Evolutionary conservation across 2,797 vertebrate species (phyloP).

Genomic region (Siniperca undulata): DNA sequence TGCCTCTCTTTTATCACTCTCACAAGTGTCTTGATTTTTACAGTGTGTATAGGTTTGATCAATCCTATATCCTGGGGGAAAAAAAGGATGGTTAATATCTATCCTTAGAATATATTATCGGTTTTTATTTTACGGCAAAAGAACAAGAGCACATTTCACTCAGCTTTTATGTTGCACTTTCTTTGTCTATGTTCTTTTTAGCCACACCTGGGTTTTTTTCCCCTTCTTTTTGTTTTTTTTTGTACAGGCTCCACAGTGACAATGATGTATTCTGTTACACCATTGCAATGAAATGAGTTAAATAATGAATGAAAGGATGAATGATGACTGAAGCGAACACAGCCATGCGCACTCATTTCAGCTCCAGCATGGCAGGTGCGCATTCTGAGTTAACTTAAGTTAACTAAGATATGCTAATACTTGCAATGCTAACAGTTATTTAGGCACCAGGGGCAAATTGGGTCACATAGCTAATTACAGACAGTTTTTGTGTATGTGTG

Average conservation of each 20-base stretch:
- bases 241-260: background rate
- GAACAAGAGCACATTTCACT: slow-evolving; percentile 7
- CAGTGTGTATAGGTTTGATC: background rate
- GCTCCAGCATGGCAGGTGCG: background rate
- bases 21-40: slow-evolving; percentile 13
- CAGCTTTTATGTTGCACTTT: background rate
- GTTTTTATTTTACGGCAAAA: background rate
- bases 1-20: slow-evolving; percentile 8
- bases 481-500: background rate
- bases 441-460: background rate
- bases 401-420: background rate
- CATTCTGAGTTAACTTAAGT: background rate
- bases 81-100: background rate
- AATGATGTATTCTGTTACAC: slow-evolving; percentile 22
- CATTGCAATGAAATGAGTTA: slow-evolving; percentile 8
- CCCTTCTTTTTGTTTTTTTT: background rate
- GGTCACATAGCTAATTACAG: background rate
- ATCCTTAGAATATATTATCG: background rate
- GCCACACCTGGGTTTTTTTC: background rate
- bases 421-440: background rate
- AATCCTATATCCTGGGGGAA: background rate
- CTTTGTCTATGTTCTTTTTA: slow-evolving; percentile 15
- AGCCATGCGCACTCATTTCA: background rate
- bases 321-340: slow-evolving; percentile 9
- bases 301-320: slow-evolving; percentile 28